Conservation (phyloP, 1,140 invertebrate species). For the Drosophila nigrodunni region DNA sequence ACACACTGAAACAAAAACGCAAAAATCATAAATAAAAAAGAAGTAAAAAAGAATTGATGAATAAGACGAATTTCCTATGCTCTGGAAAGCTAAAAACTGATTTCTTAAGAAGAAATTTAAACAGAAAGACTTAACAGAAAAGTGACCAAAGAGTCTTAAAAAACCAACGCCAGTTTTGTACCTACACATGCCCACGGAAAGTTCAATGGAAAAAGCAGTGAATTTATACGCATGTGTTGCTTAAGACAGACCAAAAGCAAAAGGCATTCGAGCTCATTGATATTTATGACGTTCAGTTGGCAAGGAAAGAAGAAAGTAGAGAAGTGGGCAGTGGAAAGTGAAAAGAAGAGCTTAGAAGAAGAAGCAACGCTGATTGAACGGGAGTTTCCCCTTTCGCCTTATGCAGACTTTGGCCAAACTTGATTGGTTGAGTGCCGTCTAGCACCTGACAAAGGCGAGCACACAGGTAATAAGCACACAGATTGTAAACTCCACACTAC, state of each 20-base stretch:
- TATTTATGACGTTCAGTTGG: conserved; percentile 54
- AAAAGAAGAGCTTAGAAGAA: not conserved
- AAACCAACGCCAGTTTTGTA: too few relatives aligned
- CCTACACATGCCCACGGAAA: not conserved
- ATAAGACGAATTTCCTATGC: conserved; percentile 13
- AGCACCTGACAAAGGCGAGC: conserved; percentile 26
- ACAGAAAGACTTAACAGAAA: too few relatives aligned
- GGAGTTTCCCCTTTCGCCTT: conserved; percentile 23
- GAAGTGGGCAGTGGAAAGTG: not conserved
- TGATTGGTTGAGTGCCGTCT: conserved; percentile 40
- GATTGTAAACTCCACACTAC: not conserved
- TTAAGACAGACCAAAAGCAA: conserved; percentile 13
- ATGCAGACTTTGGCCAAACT: conserved; percentile 19
- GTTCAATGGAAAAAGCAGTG: not conserved
- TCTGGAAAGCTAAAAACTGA: not conserved
- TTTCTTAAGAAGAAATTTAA: not conserved
- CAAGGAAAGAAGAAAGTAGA: not conserved
- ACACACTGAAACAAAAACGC: conserved; percentile 1
- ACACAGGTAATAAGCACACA: conserved; percentile 7
- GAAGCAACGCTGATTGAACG: conserved; percentile 29
- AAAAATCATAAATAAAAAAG: not conserved
- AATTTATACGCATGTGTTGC: not conserved
- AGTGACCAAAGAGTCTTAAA: too few relatives aligned
- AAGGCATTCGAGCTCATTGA: conserved; percentile 49
- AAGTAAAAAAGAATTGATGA: conserved; percentile 2